A percentile compares a stretch with the other conserved stretches of the same genome.
Evolutionary conservation across 92 coral and sea anemone species (phyloP).

Genomic region (Desmophyllum pertusum): DNA sequence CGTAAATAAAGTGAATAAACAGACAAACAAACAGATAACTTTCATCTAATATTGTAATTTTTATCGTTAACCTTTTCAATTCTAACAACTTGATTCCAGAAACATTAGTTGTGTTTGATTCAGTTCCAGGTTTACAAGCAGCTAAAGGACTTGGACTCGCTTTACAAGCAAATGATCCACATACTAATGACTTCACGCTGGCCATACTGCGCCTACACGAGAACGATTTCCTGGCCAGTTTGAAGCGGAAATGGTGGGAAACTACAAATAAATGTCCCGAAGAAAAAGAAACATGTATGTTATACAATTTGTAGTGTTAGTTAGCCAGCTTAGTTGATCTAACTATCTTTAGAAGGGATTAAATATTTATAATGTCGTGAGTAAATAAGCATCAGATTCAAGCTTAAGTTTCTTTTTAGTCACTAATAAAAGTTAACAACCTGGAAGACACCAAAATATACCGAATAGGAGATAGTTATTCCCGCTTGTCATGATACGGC

Average conservation of each 20-base stretch:
- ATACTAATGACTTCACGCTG: conserved; percentile 55
- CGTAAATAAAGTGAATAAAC: neutral
- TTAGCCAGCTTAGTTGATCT: too few relatives aligned
- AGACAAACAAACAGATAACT: neutral
- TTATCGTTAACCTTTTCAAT: neutral
- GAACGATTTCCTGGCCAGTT: conserved; percentile 59
- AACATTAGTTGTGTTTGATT: neutral
- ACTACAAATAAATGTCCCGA: conserved; percentile 56
- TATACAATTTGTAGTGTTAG: too few relatives aligned
- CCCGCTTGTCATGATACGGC: too few relatives aligned
- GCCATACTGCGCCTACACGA: conserved; percentile 71
- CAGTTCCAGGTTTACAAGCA: conserved; percentile 62
- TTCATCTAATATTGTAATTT: neutral
- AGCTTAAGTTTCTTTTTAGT: neutral
- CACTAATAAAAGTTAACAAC: neutral
- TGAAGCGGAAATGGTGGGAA: conserved; percentile 80
- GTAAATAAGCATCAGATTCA: neutral
- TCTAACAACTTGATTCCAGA: neutral
- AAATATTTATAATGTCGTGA: neutral
- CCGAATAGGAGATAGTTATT: neutral
- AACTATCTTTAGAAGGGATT: neutral
- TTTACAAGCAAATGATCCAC: conserved; percentile 56
- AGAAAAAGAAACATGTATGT: conserved; percentile 33
- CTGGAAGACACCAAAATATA: neutral
- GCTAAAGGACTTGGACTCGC: conserved; percentile 76